Conservation (phyloP, 2,888 invertebrate species). For the Microplitis manilae region DNA sequence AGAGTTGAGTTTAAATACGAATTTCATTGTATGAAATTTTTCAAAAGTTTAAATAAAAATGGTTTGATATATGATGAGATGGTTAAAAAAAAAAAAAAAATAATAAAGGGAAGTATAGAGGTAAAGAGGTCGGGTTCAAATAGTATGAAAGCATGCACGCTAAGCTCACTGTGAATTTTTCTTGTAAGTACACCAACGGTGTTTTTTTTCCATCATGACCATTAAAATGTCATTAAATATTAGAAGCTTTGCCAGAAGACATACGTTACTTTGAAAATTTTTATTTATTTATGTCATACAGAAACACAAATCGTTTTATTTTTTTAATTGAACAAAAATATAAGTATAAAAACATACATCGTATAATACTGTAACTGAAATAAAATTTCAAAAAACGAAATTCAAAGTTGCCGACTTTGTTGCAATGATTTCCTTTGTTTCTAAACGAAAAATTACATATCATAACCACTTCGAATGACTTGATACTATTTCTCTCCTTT, state of each 20-base stretch:
- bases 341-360: too few species aligned
- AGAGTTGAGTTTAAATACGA: background rate
- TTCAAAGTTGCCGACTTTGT: too few species aligned
- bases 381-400: too few species aligned
- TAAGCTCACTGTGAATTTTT: background rate
- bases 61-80: conserved; percentile 3
- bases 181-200: conserved; percentile 16
- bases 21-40: background rate
- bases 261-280: background rate
- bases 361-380: too few species aligned
- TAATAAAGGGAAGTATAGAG: background rate
- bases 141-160: conserved; percentile 7
- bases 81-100: conserved; percentile 11
- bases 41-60: background rate
- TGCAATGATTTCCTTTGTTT: too few species aligned
- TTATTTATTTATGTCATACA: background rate
- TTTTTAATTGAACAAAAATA: background rate
- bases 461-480: too few species aligned
- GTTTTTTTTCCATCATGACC: conserved; percentile 45
- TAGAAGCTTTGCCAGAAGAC: conserved; percentile 43
- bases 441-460: too few species aligned
- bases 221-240: conserved; percentile 61
- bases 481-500: too few species aligned
- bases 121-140: conserved; percentile 21
- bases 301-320: background rate